Evolutionary conservation across 2,113 vertebrate species (phyloP).

Genomic region (Eulacestoma nigropectus): DNA sequence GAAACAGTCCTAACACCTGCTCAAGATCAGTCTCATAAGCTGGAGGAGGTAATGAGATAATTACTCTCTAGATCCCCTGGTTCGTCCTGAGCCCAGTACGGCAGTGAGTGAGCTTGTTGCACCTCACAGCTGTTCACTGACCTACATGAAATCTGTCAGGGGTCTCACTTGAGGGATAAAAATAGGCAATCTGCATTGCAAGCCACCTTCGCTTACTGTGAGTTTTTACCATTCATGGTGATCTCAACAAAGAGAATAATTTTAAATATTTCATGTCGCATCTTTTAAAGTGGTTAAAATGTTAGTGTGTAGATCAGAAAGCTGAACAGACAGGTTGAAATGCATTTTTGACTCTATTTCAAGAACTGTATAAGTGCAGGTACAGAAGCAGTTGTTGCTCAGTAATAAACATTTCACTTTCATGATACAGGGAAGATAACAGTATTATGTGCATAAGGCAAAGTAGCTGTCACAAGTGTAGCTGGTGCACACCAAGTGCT

Average conservation of each 20-base stretch:
- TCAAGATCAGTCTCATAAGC: neutral
- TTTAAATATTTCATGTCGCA: neutral
- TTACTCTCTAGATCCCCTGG: conserved; percentile 16
- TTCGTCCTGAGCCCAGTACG: neutral
- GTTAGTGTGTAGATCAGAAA: neutral
- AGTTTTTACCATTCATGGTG: conserved; percentile 51
- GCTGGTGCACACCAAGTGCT: neutral
- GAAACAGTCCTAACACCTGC: conserved; percentile 23
- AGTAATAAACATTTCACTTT: neutral
- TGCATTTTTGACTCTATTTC: neutral
- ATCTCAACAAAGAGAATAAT: conserved; percentile 7
- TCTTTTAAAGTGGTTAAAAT: neutral
- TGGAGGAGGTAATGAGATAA: conserved; percentile 31
- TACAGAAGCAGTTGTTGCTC: neutral
- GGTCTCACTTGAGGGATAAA: conserved; percentile 51
- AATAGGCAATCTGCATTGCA: conserved; percentile 51
- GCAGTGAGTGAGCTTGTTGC: neutral
- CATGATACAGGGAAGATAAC: neutral
- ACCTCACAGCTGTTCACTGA: conserved; percentile 50
- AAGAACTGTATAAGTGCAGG: neutral
- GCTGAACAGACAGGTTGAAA: neutral
- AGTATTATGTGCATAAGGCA: neutral
- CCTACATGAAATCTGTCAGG: conserved; percentile 49
- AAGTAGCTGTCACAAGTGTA: neutral
- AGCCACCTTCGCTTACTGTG: conserved; percentile 25